These are phyloP conservation scores for Antigone vipio DNA, from an alignment of 2,113 vertebrate genomes.

Conservation along the genomic window DNA sequence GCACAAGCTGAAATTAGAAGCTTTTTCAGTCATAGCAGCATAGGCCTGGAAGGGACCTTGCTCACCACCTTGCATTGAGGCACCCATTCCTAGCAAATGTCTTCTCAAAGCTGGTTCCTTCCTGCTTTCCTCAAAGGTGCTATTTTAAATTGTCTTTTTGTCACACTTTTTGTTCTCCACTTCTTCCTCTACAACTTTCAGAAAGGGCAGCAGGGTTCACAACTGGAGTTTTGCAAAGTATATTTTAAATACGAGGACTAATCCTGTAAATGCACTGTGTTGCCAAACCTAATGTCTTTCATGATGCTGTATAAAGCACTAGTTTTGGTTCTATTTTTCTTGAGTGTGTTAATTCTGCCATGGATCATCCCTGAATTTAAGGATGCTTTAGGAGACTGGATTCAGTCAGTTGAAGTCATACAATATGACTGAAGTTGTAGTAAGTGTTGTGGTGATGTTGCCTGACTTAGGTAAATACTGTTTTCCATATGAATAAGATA, in stretches of 20 bases:
- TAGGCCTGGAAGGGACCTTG: neutral
- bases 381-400: neutral
- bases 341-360: neutral
- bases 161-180: neutral
- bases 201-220: neutral
- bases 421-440: neutral
- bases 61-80: neutral
- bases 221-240: neutral
- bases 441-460: neutral
- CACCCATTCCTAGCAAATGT: neutral
- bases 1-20: neutral
- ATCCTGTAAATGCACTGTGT: neutral
- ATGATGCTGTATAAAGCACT: neutral
- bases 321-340: neutral
- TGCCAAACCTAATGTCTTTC: neutral
- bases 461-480: neutral
- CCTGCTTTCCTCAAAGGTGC: neutral
- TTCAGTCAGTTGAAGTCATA: neutral
- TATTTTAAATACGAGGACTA: neutral
- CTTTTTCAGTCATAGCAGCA: fast-evolving
- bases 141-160: neutral
- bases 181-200: neutral
- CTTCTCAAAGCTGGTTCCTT: neutral
- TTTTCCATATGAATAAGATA: neutral
- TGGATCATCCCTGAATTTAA: neutral